Evolutionary conservation across 1,140 invertebrate species (phyloP).

Genomic region (Drosophila insularis): DNA sequence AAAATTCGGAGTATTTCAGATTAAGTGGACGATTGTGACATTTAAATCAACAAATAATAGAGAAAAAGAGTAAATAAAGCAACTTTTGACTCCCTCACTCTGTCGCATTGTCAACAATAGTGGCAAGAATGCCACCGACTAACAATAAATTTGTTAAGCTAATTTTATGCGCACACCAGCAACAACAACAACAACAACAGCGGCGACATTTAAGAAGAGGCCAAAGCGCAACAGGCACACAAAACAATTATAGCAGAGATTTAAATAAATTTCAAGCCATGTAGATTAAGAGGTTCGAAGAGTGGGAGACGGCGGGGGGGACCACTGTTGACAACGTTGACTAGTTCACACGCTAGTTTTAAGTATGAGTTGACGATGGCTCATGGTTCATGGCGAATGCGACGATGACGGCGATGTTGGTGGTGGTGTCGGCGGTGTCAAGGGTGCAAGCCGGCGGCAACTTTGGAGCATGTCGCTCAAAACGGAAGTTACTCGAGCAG

Average conservation of each 20-base stretch:
- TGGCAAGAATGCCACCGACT: slow-evolving; percentile 53
- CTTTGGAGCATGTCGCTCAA: slow-evolving; percentile 50
- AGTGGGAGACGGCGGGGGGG: slow-evolving; percentile 17
- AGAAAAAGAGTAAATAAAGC: neutral
- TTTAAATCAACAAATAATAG: slow-evolving; percentile 39
- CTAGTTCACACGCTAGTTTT: slow-evolving; percentile 66
- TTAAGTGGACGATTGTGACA: slow-evolving; percentile 42
- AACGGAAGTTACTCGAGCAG: slow-evolving; percentile 62
- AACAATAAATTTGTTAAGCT: slow-evolving; percentile 67
- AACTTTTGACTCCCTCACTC: neutral
- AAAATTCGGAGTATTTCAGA: neutral
- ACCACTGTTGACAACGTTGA: slow-evolving; percentile 21
- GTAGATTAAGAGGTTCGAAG: neutral
- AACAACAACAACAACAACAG: slow-evolving; percentile 2
- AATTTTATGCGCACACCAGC: slow-evolving; percentile 70
- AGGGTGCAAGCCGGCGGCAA: slow-evolving; percentile 61
- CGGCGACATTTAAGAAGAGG: slow-evolving; percentile 30
- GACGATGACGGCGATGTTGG: neutral
- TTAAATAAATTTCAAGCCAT: slow-evolving; percentile 70
- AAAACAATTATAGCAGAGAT: slow-evolving; percentile 75
- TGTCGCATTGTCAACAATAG: slow-evolving; percentile 2
- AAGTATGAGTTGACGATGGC: slow-evolving; percentile 9
- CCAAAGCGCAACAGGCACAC: slow-evolving; percentile 61
- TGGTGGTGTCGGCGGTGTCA: slow-evolving; percentile 39
- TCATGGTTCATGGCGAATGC: neutral